Conservation (phyloP, 2,113 vertebrate species). For the Labrus mixtus region DNA sequence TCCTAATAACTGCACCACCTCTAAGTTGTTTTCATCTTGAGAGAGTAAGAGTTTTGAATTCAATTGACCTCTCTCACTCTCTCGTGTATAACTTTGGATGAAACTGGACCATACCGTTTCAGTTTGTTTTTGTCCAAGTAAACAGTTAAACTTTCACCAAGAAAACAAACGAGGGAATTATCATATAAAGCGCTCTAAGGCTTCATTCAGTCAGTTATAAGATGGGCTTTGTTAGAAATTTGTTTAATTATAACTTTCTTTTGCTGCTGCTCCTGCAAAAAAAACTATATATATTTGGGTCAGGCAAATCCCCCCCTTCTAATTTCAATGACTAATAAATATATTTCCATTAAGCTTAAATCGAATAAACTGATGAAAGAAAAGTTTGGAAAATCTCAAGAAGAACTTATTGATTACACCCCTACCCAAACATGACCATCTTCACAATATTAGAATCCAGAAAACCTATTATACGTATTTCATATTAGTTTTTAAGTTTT, state of each 20-base stretch:
- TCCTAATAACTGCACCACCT: too few relatives aligned
- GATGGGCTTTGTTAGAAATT: constrained; percentile 15
- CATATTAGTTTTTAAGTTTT: not conserved
- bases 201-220: not conserved
- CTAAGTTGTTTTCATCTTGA: too few relatives aligned
- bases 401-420: not conserved
- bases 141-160: too few relatives aligned
- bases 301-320: not conserved
- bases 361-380: not conserved
- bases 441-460: too few relatives aligned
- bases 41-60: too few relatives aligned
- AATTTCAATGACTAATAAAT: not conserved
- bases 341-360: not conserved
- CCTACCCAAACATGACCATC: not conserved
- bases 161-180: too few relatives aligned
- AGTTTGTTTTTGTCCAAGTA: too few relatives aligned
- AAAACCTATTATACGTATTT: too few relatives aligned
- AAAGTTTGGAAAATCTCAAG: not conserved
- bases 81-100: too few relatives aligned
- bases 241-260: constrained; percentile 10
- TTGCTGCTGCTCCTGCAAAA: not conserved
- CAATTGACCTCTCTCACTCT: too few relatives aligned
- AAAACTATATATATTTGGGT: constrained; percentile 2
- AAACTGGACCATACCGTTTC: too few relatives aligned
- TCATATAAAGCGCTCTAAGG: too few relatives aligned